Conservation (phyloP, 2,113 vertebrate genomes). For the Bungarus multicinctus region DNA sequence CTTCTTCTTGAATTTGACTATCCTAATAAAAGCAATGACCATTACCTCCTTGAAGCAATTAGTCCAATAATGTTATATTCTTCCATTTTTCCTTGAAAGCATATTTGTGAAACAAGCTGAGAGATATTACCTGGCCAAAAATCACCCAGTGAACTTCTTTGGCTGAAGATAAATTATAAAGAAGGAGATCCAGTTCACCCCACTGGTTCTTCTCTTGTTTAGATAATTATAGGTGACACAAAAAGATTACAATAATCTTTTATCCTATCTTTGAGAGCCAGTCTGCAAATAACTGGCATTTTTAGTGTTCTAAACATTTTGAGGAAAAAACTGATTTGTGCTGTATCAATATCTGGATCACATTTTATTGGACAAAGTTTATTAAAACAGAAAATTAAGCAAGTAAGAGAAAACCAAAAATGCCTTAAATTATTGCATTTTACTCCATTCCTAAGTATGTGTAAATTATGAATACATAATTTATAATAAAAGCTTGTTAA, state of each 20-base stretch:
- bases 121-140: background rate
- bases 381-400: conserved; percentile 56
- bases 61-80: background rate
- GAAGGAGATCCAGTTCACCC: background rate
- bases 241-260: background rate
- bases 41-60: background rate
- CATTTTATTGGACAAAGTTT: conserved; percentile 38
- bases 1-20: background rate
- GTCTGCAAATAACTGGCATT: background rate
- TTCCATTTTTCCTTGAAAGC: background rate
- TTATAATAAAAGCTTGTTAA: conserved; percentile 67
- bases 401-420: conserved; percentile 63
- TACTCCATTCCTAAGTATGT: conserved; percentile 54
- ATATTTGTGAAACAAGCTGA: background rate
- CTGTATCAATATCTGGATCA: background rate
- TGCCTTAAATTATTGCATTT: conserved; percentile 65
- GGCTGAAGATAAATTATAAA: background rate
- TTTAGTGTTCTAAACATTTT: background rate
- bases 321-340: background rate
- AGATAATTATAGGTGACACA: background rate
- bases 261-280: background rate
- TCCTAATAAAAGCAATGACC: background rate
- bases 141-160: background rate
- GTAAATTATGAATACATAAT: conserved; percentile 71
- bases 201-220: background rate